Evolutionary conservation across 2,113 vertebrate genomes (phyloP), one percentile per base, ranked within the genome.

Genomic region (Labeo rohita): DNA sequence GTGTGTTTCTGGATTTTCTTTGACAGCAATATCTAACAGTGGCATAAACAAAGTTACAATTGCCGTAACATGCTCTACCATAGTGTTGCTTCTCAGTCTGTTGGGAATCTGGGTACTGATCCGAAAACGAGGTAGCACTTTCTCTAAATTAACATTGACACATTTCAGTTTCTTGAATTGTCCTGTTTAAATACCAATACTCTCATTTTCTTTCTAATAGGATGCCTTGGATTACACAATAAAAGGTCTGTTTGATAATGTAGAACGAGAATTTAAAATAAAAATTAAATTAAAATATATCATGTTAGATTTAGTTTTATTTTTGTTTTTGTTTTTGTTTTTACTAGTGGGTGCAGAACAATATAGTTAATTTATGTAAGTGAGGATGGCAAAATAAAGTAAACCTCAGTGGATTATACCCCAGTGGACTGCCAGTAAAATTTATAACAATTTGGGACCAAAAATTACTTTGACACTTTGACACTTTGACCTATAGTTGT

Each of bases 231-330:
- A 81, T 49, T 6, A 65, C 50, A 76, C 11, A 75, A 36, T 50
- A 21, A 84, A 87, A 86, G 87, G 89, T 90, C 52, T 23, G 84
- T 84, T 82, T 72, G 13, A 56, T 0, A 21, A 43, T n/a, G n/a
- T n/a, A n/a, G n/a, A n/a, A n/a, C n/a, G n/a, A n/a, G n/a, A n/a
- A n/a, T n/a, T n/a, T n/a, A n/a, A n/a, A n/a, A n/a, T n/a, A n/a
- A n/a, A n/a, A n/a, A n/a, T n/a, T n/a, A n/a, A 6, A 79, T 78
- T n/a, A 18, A 36, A 52, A 43, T 36, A 21, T 34, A 56, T 8
- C 28, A 65, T 49, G 7, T 28, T 16, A 2, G 7, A 34, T 66
- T 50, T 43, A n/a, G n/a, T n/a, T n/a, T n/a, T n/a, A n/a, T n/a
- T n/a, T n/a, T n/a, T n/a, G n/a, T n/a, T n/a, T n/a, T n/a, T n/a